Evolutionary conservation across 2,797 vertebrate genomes (phyloP).

Genomic region (Harpagifer antarcticus): DNA sequence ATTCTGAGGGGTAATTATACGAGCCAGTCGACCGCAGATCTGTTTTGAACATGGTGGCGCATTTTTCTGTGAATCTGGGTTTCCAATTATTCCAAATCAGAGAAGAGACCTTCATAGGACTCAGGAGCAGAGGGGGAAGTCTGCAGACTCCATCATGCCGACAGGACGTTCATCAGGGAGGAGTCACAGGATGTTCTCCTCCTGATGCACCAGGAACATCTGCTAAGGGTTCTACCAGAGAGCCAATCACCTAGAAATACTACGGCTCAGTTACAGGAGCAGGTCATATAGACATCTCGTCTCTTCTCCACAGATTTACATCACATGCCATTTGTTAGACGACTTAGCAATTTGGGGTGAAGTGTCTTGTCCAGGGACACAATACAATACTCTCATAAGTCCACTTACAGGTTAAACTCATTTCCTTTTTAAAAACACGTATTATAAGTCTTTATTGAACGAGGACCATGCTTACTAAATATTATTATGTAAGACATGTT

Average conservation of each 20-base stretch:
- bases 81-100: constrained; percentile 41
- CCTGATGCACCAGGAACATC: constrained; percentile 2
- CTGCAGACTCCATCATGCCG: constrained; percentile 19
- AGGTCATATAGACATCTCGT: no score
- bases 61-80: constrained; percentile 37
- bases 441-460: no score
- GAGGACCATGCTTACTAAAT: no score
- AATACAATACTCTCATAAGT: no score
- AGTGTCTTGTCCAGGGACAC: no score
- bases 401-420: no score
- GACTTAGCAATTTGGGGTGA: no score
- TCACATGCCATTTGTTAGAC: no score
- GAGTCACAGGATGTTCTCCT: constrained; percentile 16
- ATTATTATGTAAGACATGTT: no score
- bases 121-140: constrained; percentile 17
- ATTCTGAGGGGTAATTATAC: constrained; percentile 40
- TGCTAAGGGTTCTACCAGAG: constrained; percentile 3
- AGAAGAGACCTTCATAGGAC: constrained; percentile 6
- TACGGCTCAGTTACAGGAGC: no score
- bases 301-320: no score
- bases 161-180: constrained; percentile 10
- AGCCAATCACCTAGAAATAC: not conserved
- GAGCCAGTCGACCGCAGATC: constrained; percentile 58
- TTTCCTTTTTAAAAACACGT: no score
- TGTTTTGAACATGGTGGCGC: constrained; percentile 20